Conservation (phyloP, 1,140 invertebrate genomes). For the Pseudomyrmex pallidus region DNA sequence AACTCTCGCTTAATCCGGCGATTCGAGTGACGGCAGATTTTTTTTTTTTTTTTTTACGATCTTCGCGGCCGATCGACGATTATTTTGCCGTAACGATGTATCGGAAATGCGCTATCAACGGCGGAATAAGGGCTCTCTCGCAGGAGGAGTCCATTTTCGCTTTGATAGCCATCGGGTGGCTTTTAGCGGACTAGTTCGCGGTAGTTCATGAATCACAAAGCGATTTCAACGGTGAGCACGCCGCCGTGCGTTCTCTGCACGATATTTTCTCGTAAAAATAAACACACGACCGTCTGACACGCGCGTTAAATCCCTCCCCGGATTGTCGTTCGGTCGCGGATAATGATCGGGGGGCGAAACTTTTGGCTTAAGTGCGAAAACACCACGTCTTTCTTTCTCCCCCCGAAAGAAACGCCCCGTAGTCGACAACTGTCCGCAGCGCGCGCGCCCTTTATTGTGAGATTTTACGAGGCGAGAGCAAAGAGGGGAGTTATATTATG, state of each 20-base stretch:
- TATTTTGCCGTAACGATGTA: slow-evolving; percentile 33
- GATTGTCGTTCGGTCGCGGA: neutral
- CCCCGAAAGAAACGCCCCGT: neutral
- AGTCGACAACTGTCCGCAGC: slow-evolving; percentile 23
- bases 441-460: slow-evolving; percentile 46
- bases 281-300: neutral
- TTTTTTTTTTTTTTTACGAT: slow-evolving; percentile 14
- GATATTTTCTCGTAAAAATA: slow-evolving; percentile 45
- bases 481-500: slow-evolving; percentile 54
- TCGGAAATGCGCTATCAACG: slow-evolving; percentile 32
- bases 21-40: slow-evolving; percentile 9
- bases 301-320: slow-evolving; percentile 25
- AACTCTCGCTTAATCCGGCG: slow-evolving; percentile 17
- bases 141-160: slow-evolving; percentile 10
- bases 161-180: slow-evolving; percentile 36
- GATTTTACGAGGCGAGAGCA: slow-evolving; percentile 45
- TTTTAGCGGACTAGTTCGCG: slow-evolving; percentile 19
- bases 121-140: slow-evolving; percentile 22
- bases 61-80: neutral
- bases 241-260: neutral
- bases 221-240: neutral
- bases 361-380: slow-evolving; percentile 1
- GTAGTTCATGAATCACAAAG: slow-evolving; percentile 13
- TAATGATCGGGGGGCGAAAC: slow-evolving; percentile 12
- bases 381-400: neutral